Percentiles rank a stretch among this genome's conserved stretches.
phyloP scores from a whole-genome alignment of 2,888 invertebrate genomes.

The Lasioglossum lativentre region DNA sequence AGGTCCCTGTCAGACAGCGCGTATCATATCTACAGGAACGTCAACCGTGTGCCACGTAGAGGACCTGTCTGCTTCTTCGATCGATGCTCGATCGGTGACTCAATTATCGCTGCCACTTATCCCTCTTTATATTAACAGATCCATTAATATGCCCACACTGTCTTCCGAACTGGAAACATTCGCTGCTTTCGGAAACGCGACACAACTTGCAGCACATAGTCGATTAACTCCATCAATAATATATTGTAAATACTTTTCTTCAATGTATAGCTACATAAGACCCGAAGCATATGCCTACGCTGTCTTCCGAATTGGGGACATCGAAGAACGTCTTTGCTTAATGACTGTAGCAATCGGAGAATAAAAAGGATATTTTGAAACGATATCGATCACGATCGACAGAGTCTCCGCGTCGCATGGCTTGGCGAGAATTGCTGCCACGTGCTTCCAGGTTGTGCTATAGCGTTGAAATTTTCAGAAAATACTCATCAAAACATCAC shows the following conservation, averaged over 20 bases:
- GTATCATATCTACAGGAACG: conserved; percentile 33
- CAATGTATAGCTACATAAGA: neutral
- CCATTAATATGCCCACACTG: neutral
- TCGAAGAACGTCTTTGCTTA: no score
- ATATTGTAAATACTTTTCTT: neutral
- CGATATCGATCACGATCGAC: neutral
- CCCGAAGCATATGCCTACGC: no score
- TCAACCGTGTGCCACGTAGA: neutral
- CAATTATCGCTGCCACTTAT: conserved; percentile 8
- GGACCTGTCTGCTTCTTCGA: conserved; percentile 1
- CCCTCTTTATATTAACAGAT: neutral
- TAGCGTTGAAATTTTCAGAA: neutral
- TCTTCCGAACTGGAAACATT: neutral
- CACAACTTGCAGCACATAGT: neutral
- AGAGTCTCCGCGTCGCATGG: no score
- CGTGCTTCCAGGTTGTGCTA: neutral
- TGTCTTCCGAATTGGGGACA: no score
- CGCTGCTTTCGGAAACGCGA: neutral
- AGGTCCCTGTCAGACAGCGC: conserved; percentile 38
- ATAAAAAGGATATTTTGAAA: no score
- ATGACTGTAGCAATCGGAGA: no score
- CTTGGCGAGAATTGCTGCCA: neutral
- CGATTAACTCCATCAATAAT: neutral
- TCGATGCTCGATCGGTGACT: conserved; percentile 15
- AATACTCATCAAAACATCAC: neutral